Evolutionary conservation across 2,888 invertebrate species (phyloP), one percentile per base, ranked within the genome.

Genomic region (Harpalus rubripes): DNA sequence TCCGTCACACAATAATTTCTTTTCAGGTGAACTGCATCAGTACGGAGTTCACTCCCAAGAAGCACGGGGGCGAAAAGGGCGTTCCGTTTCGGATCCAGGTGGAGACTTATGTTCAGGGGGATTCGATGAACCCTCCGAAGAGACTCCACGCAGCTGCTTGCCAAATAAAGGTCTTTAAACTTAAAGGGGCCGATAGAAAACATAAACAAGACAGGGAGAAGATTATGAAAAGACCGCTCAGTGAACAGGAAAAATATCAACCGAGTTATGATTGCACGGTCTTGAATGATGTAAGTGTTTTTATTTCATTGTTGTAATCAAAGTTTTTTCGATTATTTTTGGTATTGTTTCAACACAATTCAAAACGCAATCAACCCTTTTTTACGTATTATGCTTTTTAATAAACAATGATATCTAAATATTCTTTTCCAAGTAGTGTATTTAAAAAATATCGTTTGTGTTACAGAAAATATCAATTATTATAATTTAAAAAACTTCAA

Each of bases 61-160:
- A 98, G 89, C 98, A 99, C 91, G 99, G 99, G 74, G 99, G 99
- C 0, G 99, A 99, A 91, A 99, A 99, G 90, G 99, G 99, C 0
- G 98, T 99, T 0, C 98, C 98, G 0, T 99, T 99, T 92, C 94
- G 98, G 74, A 95, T 98, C 87, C 98, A 98, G 92, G 96, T 99
- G 87, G 98, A 98, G 92, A 98, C 98, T 0, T 96, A 94, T 88
- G 92, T 95, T 39, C 94, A 94, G 1, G 92, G 92, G 18, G 88
- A 88, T 15, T 86, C 85, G 32, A 86, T 86, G 81, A 90, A 90
- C 86, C 86, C 90, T 86, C 90, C 88, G 85, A 94, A 93, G 86
- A 93, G 97, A n/a, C 92, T 98, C 0, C 98, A 99, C 91, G 97
- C 97, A 8, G 98, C 98, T 65, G 98, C 98, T 58, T 98, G 98